phyloP scores from a whole-genome alignment of 2,888 invertebrate species.

The Calliopum simillimum region DNA sequence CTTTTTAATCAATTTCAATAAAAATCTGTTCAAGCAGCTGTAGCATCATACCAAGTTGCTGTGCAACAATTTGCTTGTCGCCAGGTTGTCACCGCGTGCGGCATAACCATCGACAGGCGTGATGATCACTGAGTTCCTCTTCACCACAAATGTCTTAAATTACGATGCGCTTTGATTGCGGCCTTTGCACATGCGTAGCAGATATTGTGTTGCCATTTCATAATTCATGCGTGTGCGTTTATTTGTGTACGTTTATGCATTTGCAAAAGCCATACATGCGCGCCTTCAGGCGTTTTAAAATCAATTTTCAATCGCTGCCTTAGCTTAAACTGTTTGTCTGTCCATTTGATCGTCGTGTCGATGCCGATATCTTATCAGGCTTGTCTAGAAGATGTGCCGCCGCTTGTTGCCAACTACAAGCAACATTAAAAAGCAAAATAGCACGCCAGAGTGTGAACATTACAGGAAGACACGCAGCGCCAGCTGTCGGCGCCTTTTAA shows the following conservation, averaged over 20 bases:
- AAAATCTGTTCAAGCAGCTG: too few relatives aligned
- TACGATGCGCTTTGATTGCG: too few relatives aligned
- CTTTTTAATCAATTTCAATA: too few relatives aligned
- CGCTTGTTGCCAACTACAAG: conserved; percentile 3
- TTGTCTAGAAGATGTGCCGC: conserved; percentile 7
- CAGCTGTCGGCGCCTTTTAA: conserved; percentile 62
- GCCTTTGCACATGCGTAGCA: background rate
- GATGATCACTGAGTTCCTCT: too few relatives aligned
- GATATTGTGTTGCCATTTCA: background rate
- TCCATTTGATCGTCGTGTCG: background rate
- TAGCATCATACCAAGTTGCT: too few relatives aligned
- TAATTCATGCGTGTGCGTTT: background rate
- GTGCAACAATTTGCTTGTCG: too few relatives aligned
- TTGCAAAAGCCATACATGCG: background rate
- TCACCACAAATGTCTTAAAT: too few relatives aligned
- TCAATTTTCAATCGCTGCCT: conserved; percentile 28
- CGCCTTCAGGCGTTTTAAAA: conserved; percentile 24
- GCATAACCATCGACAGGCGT: too few relatives aligned
- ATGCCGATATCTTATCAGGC: background rate
- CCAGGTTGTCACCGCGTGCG: too few relatives aligned
- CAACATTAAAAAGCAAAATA: too few relatives aligned
- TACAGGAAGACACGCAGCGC: conserved; percentile 47
- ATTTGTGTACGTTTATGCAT: background rate
- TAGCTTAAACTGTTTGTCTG: background rate
- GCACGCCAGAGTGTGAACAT: conserved; percentile 38